Evolutionary conservation across 2,113 vertebrate species (phyloP).

Genomic region (Takifugu bimaculatus): DNA sequence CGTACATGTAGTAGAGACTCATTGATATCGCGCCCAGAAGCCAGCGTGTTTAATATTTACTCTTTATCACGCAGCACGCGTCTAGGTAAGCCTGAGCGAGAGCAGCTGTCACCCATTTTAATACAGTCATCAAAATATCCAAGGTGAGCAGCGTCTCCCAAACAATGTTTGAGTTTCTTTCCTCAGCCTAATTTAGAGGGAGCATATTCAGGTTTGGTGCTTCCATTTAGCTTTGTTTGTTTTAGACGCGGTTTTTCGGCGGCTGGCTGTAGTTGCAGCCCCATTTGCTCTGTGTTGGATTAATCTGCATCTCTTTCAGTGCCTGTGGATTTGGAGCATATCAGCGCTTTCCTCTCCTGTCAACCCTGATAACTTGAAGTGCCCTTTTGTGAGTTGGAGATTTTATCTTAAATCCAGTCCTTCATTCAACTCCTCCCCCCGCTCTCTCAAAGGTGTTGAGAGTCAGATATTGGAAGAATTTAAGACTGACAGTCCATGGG

Average conservation of each 20-base stretch:
- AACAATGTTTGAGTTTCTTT: not conserved
- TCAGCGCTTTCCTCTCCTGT: slow-evolving; percentile 6
- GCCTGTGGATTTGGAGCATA: not conserved
- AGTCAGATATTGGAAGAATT: not conserved
- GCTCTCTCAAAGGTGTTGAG: not conserved
- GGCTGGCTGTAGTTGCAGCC: not conserved
- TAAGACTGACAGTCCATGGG: too few species aligned
- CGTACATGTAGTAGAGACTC: too few species aligned
- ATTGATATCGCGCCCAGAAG: too few species aligned
- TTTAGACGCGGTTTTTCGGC: not conserved
- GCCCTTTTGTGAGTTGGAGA: not conserved
- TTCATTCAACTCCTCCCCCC: not conserved
- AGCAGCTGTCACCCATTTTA: not conserved
- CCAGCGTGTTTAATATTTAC: too few species aligned
- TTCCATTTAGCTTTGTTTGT: too few species aligned
- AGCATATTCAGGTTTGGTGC: too few species aligned
- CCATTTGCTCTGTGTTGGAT: not conserved
- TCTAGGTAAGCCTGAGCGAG: too few species aligned
- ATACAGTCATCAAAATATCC: too few species aligned
- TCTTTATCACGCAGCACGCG: too few species aligned
- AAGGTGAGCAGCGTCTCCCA: not conserved
- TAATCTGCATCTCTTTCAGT: not conserved
- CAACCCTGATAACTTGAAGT: not conserved
- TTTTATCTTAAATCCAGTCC: slow-evolving; percentile 5
- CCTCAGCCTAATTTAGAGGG: too few species aligned